phyloP scores from a whole-genome alignment of 1,140 invertebrate genomes.

The Drosophila sechellia region DNA sequence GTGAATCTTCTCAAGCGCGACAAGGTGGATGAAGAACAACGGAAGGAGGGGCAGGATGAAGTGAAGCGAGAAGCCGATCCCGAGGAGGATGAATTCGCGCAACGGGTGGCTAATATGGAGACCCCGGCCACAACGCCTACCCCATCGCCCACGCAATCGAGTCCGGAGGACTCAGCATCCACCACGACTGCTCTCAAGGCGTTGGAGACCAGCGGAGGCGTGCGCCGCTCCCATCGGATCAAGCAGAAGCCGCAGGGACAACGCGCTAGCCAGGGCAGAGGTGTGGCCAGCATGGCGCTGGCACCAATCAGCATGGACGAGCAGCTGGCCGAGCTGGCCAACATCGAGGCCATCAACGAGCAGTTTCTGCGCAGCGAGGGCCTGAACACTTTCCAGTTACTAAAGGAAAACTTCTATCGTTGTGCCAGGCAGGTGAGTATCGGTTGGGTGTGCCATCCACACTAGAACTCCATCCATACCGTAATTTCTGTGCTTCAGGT shows the following conservation, averaged over 20 bases:
- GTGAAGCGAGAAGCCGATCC: not conserved
- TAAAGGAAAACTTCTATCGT: conserved; percentile 94
- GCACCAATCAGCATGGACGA: conserved; percentile 60
- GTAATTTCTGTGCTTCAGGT: conserved; percentile 72
- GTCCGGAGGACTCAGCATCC: conserved; percentile 18
- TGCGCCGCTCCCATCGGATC: conserved; percentile 77
- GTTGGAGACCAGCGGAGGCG: conserved; percentile 7
- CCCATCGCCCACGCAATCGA: conserved; percentile 42
- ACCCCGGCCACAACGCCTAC: conserved; percentile 52
- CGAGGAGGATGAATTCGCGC: conserved; percentile 44
- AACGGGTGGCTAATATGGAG: conserved; percentile 55
- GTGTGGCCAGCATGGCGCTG: conserved; percentile 45
- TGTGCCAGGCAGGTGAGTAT: conserved; percentile 90
- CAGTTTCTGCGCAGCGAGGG: conserved; percentile 85
- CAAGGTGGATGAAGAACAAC: conserved; percentile 55
- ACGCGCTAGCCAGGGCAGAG: conserved; percentile 56
- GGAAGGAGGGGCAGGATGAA: conserved; percentile 5
- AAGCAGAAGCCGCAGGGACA: conserved; percentile 68
- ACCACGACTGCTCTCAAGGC: conserved; percentile 5
- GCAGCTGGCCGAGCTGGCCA: conserved; percentile 65
- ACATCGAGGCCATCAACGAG: conserved; percentile 72
- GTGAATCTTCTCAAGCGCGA: conserved; percentile 74
- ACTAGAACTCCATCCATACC: not conserved
- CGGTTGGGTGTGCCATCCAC: not conserved
- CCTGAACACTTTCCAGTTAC: conserved; percentile 91